Evolutionary conservation across 2,888 invertebrate species (phyloP).

Genomic region (Spialia ferax): DNA sequence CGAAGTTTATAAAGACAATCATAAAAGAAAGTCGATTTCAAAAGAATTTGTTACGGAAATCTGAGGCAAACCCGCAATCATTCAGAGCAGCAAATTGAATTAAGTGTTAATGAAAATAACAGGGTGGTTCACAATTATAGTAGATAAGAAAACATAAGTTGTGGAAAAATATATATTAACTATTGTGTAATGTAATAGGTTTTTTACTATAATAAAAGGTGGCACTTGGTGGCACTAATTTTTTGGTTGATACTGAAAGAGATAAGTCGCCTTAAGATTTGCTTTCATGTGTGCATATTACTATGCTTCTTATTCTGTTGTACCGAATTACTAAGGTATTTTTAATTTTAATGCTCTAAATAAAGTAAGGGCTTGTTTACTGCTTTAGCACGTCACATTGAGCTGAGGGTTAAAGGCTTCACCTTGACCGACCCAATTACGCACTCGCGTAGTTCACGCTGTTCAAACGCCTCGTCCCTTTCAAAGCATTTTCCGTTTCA

Average conservation of each 20-base stretch:
- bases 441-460: conserved; percentile 8
- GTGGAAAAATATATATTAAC: too few species aligned
- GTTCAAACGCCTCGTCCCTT: conserved; percentile 13
- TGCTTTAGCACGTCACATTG: not conserved
- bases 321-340: not conserved
- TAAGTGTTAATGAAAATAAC: conserved; percentile 19
- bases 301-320: too few species aligned
- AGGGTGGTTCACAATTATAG: not conserved
- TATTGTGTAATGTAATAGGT: too few species aligned
- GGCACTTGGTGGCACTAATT: not conserved
- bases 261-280: too few species aligned
- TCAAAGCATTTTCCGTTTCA: conserved; percentile 28
- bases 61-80: conserved; percentile 11
- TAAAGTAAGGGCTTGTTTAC: not conserved
- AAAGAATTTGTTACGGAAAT: conserved; percentile 29
- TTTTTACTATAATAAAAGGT: too few species aligned
- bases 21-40: conserved; percentile 27
- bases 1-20: conserved; percentile 35
- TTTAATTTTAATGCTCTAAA: not conserved
- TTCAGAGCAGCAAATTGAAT: not conserved
- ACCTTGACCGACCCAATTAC: conserved; percentile 16
- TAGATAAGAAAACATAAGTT: too few species aligned
- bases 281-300: too few species aligned
- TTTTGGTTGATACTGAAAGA: too few species aligned
- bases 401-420: conserved; percentile 5